Conservation (phyloP, 2,888 invertebrate genomes). For the Dryobotodes eremita region DNA sequence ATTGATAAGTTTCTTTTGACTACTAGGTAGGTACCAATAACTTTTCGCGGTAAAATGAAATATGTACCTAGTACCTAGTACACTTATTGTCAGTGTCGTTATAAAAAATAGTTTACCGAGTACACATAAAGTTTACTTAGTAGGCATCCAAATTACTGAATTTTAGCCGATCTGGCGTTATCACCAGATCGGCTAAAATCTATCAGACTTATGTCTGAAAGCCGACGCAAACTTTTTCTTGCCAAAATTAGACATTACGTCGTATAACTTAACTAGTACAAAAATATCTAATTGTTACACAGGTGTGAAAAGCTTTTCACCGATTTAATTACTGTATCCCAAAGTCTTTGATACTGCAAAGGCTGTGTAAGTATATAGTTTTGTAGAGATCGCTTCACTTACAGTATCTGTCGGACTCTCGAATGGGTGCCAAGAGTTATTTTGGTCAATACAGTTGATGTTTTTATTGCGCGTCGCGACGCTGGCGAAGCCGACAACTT, state of each 20-base stretch:
- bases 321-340: background rate
- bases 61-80: background rate
- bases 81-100: background rate
- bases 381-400: slow-evolving; percentile 82
- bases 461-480: slow-evolving; percentile 89
- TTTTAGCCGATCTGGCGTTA: background rate
- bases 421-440: slow-evolving; percentile 90
- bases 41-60: slow-evolving; percentile 27
- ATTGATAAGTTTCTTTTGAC: background rate
- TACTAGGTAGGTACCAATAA: background rate
- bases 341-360: slow-evolving; percentile 51
- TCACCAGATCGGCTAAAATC: no score
- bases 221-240: slow-evolving; percentile 2
- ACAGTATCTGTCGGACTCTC: slow-evolving; percentile 84
- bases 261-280: slow-evolving; percentile 6
- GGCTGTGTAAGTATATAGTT: slow-evolving; percentile 64
- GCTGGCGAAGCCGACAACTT: slow-evolving; percentile 79
- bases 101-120: background rate
- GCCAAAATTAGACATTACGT: background rate
- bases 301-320: slow-evolving; percentile 1
- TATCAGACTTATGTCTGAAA: no score
- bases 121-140: background rate
- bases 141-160: background rate
- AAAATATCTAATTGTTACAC: background rate
- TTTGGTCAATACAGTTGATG: slow-evolving; percentile 90